phyloP scores from a whole-genome alignment of 2,113 vertebrate species.

The Amblyopsis rosae region DNA sequence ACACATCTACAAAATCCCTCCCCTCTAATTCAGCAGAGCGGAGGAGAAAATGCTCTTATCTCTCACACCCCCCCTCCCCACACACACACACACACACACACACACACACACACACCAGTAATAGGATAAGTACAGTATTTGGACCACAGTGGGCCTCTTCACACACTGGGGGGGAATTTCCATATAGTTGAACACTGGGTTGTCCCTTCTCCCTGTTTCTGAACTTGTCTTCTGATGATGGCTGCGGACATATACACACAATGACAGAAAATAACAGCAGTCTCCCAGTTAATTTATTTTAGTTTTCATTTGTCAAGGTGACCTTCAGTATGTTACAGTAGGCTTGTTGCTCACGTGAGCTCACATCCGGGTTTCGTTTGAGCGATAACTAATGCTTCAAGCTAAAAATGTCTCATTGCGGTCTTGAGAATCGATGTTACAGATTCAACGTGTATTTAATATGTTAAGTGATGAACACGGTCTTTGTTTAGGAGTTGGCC shows the following conservation, averaged over 20 bases:
- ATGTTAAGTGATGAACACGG: conserved; percentile 24
- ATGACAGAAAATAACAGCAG: conserved; percentile 6
- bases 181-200: conserved; percentile 72
- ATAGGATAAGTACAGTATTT: conserved; percentile 80
- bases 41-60: conserved; percentile 76
- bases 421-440: background rate
- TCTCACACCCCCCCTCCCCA: conserved; percentile 36
- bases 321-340: background rate
- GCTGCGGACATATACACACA: conserved; percentile 31
- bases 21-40: conserved; percentile 71
- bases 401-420: background rate
- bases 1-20: conserved; percentile 66
- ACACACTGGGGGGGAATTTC: conserved; percentile 51
- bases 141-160: conserved; percentile 74
- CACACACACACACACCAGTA: conserved; percentile 58
- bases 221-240: conserved; percentile 58
- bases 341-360: background rate
- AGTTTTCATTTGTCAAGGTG: conserved; percentile 18
- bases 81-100: conserved; percentile 31
- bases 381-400: background rate
- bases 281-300: conserved; percentile 7
- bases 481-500: conserved; percentile 50
- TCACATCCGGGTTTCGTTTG: background rate
- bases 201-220: conserved; percentile 51
- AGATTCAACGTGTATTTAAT: conserved; percentile 7